These are phyloP conservation scores for Heliocidaris erythrogramma DNA, from an alignment of 35 echinoderm and acorn worm species.

Conservation along the genomic window DNA sequence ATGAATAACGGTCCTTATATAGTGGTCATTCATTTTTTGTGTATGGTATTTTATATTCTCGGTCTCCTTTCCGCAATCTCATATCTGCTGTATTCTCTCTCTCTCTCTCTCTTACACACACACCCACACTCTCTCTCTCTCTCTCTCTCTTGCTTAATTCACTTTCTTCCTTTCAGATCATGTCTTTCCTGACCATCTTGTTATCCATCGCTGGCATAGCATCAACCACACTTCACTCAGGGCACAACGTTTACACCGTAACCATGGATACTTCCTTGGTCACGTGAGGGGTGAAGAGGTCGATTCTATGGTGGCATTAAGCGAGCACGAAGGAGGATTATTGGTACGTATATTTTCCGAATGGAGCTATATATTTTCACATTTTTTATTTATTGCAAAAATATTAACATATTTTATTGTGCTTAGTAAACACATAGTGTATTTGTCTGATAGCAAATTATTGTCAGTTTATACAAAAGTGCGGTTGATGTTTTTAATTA, in stretches of 20 bases:
- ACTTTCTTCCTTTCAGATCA: not conserved
- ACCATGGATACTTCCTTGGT: not conserved
- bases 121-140: too few species aligned
- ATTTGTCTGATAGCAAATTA: too few species aligned
- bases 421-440: too few species aligned
- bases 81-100: not conserved
- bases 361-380: not conserved
- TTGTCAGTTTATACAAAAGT: too few species aligned
- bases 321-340: not conserved
- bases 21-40: not conserved
- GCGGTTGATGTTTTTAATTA: too few species aligned
- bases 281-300: not conserved
- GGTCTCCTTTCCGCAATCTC: not conserved
- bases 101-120: too few species aligned
- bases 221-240: not conserved
- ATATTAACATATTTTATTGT: too few species aligned
- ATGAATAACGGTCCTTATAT: not conserved
- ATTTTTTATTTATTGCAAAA: not conserved
- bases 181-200: not conserved
- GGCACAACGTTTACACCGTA: not conserved
- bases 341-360: not conserved
- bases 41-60: not conserved
- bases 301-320: not conserved
- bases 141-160: not conserved
- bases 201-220: not conserved